Evolutionary conservation across 1,140 invertebrate species (phyloP), one percentile per base, ranked within the genome.

Genomic region (Ctenoplectra terminalis): DNA sequence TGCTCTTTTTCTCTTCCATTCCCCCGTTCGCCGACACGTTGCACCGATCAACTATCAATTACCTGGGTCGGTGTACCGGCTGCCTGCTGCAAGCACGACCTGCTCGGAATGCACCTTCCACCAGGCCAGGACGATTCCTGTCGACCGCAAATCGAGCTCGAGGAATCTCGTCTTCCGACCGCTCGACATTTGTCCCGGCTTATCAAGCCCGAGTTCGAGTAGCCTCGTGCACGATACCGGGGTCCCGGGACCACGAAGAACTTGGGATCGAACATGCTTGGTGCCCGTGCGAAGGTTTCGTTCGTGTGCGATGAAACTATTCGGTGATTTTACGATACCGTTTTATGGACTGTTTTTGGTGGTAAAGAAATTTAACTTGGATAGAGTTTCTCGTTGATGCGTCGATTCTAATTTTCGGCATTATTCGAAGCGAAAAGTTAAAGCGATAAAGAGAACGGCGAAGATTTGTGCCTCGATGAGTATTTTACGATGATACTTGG

Each of bases 11-110:
- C 75, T 52, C 11, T 43, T 23, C 66, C 23, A 17, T 52, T 34
- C 50, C 79, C 9, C 63, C 43, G 72, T 52, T 66, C 66, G 50
- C 79, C 82, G 77, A 78, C 84, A 78, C 86, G 77, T 81, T 84
- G 76, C 86, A 66, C 71, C 84, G 85, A 89, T 90, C 85, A 84
- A 82, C 88, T 84, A 90, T 88, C 87, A 87, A 90, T 90, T 88
- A 89, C 86, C 82, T 63, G 78, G 76, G 73, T 70, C 76, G 85
- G 75, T 86, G 84, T 83, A 82, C 72, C 66, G 81, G 71, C 75
- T 77, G 73, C 54, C 40, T 8, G 56, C 63, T 48, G 52, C 81
- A 72, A 78, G 81, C 86, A 82, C 80, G 83, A 85, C 69, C 79
- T 88, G 82, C 67, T 78, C 72, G 87, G 87, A 87, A 87, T 87